phyloP scores from a whole-genome alignment of 2,797 vertebrate species.

The Alectoris magna region DNA sequence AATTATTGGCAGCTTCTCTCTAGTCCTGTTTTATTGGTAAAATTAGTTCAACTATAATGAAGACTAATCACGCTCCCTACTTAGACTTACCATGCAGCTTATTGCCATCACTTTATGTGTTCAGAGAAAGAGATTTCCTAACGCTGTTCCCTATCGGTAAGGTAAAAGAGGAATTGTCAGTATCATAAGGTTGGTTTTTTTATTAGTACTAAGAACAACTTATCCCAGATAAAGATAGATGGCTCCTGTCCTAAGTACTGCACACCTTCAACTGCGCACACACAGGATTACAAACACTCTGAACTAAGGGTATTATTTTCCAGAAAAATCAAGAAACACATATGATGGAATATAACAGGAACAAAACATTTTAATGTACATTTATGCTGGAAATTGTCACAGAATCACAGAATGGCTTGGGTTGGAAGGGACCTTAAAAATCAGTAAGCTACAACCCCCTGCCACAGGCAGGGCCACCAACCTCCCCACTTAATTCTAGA shows the following conservation, averaged over 20 bases:
- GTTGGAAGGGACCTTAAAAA: too few relatives aligned
- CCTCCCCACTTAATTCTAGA: too few relatives aligned
- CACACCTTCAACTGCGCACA: not conserved
- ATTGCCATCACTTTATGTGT: not conserved
- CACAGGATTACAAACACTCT: not conserved
- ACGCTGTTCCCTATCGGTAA: not conserved
- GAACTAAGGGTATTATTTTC: not conserved
- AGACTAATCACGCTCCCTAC: rapidly evolving
- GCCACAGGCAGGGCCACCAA: too few relatives aligned
- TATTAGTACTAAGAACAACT: not conserved
- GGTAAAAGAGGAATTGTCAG: rapidly evolving
- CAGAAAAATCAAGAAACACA: not conserved
- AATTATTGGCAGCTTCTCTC: not conserved
- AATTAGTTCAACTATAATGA: not conserved
- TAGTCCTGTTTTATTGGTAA: not conserved
- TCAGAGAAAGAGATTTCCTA: not conserved
- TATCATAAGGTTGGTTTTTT: not conserved
- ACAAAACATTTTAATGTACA: not conserved
- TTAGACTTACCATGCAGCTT: not conserved
- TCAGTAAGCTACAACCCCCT: too few relatives aligned
- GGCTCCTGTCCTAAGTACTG: not conserved
- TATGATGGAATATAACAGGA: not conserved
- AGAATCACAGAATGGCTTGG: too few relatives aligned
- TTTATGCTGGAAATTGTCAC: not conserved
- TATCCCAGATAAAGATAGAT: not conserved